A percentile compares a stretch with the other conserved stretches of the same genome.
Evolutionary conservation across 2,113 vertebrate species (phyloP).

Genomic region (Lanius collurio): DNA sequence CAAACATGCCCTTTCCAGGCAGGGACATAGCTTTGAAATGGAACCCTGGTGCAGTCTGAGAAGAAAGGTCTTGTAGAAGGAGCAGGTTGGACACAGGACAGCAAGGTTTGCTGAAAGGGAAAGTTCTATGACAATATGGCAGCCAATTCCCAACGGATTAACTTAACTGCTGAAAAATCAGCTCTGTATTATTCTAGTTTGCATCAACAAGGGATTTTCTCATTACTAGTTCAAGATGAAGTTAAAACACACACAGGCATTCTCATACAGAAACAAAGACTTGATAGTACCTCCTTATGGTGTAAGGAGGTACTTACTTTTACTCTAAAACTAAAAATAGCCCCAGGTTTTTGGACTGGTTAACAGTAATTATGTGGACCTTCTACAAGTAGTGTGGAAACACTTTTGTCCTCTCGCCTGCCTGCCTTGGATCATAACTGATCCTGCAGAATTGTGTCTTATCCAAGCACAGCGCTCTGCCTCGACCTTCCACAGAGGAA

Average conservation of each 20-base stretch:
- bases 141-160: neutral
- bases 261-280: neutral
- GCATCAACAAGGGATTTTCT: neutral
- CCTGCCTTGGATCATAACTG: neutral
- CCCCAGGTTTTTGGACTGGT: neutral
- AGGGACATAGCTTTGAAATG: neutral
- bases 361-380: neutral
- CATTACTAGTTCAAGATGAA: neutral
- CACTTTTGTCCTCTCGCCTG: neutral
- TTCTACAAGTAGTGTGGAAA: neutral
- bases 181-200: neutral
- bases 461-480: neutral
- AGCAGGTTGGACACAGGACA: neutral
- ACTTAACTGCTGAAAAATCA: neutral
- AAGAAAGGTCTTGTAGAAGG: neutral
- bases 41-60: neutral
- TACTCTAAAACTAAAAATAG: no score
- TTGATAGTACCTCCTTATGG: neutral
- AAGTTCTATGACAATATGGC: neutral
- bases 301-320: no score
- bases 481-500: neutral
- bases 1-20: neutral
- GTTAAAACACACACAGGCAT: neutral
- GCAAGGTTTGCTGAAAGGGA: neutral
- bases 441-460: neutral